These are phyloP conservation scores for Aleadryas rufinucha DNA, from an alignment of 2,113 vertebrate species.

Conservation along the genomic window DNA sequence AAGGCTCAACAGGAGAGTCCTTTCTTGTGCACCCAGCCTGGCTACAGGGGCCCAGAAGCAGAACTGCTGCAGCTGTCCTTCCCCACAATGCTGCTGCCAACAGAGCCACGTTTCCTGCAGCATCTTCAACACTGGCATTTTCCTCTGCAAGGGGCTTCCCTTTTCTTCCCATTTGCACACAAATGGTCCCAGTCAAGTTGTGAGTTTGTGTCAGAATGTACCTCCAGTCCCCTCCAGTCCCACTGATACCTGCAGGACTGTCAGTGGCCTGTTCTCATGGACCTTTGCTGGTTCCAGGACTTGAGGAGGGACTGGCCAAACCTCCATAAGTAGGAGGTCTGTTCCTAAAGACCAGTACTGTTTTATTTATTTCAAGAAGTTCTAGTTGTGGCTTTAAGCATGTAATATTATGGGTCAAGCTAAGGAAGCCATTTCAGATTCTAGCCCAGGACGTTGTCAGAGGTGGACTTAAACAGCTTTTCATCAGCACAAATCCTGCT, in stretches of 20 bases:
- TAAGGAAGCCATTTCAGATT: not conserved
- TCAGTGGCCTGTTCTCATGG: not conserved
- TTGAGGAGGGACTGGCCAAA: not conserved
- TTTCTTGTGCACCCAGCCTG: not conserved
- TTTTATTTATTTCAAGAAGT: not conserved
- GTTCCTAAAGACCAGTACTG: not conserved
- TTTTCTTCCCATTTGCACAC: not conserved
- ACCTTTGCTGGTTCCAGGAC: not conserved
- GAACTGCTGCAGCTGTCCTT: not conserved
- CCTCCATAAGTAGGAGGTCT: not conserved
- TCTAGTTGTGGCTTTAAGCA: not conserved
- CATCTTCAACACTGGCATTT: not conserved
- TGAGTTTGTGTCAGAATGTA: not conserved
- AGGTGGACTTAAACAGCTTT: not conserved
- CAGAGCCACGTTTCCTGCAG: not conserved
- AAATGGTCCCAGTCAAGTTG: fast-evolving
- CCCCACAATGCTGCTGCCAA: not conserved
- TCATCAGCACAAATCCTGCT: not conserved
- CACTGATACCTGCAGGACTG: fast-evolving
- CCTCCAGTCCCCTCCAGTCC: not conserved
- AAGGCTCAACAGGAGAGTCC: not conserved
- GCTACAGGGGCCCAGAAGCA: not conserved
- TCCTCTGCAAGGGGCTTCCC: not conserved
- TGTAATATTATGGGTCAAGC: not conserved
- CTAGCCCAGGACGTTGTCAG: not conserved